These are phyloP conservation scores for Trachythela sp. DNA, from an alignment of 64 coral and sea anemone species.

Conservation along the genomic window DNA sequence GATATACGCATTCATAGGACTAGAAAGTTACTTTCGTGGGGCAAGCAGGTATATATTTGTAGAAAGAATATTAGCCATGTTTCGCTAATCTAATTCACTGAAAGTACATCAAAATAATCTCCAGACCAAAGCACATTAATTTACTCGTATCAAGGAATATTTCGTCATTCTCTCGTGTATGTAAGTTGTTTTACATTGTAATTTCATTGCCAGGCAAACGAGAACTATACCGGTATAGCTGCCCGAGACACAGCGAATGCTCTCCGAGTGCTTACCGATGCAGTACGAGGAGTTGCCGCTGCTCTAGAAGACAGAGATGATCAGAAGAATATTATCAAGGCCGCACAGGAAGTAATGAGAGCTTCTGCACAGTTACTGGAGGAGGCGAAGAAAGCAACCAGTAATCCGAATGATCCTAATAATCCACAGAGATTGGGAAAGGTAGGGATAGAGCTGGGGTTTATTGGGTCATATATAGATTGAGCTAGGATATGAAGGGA, in stretches of 20 bases:
- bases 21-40: no score
- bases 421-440: slow-evolving; percentile 82
- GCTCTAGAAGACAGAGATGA: slow-evolving; percentile 66
- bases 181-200: neutral
- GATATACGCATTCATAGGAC: no score
- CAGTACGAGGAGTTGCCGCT: slow-evolving; percentile 84
- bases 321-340: slow-evolving; percentile 80
- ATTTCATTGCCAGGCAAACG: slow-evolving; percentile 59
- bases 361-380: slow-evolving; percentile 77
- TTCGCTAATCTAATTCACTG: no score
- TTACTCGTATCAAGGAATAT: no score
- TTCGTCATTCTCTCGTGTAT: neutral
- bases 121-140: no score
- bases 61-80: no score
- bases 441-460: slow-evolving; percentile 24
- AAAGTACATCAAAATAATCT: no score
- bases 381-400: slow-evolving; percentile 91
- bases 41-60: no score
- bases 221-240: slow-evolving; percentile 88
- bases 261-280: slow-evolving; percentile 69
- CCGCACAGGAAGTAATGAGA: slow-evolving; percentile 74
- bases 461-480: neutral
- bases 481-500: no score
- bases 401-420: slow-evolving; percentile 72
- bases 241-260: slow-evolving; percentile 93